phyloP scores from a whole-genome alignment of 1,140 invertebrate species.

The Euborellia annulipes region DNA sequence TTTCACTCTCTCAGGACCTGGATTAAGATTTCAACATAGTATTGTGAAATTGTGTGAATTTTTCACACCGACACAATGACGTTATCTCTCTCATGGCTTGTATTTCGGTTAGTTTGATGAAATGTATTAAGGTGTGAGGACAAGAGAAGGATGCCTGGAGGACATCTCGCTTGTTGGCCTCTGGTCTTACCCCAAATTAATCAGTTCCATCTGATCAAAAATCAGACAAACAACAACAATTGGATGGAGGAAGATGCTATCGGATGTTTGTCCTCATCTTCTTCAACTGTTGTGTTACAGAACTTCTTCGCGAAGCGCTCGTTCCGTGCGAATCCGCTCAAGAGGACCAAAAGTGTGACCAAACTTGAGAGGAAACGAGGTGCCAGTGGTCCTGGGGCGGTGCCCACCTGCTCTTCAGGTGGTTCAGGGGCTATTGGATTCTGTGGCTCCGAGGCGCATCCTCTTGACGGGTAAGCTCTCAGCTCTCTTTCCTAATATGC shows the following conservation, averaged over 20 bases:
- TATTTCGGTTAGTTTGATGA: too few relatives aligned
- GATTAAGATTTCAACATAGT: too few relatives aligned
- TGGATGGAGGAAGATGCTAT: too few relatives aligned
- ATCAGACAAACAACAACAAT: background rate
- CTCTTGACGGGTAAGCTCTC: constrained; percentile 17
- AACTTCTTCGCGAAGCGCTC: constrained; percentile 85
- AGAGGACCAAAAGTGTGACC: constrained; percentile 81
- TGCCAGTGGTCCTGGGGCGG: too few relatives aligned
- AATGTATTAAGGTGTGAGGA: too few relatives aligned
- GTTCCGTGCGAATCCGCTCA: constrained; percentile 71
- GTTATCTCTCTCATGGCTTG: too few relatives aligned
- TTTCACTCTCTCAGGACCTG: too few relatives aligned
- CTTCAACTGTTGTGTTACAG: constrained; percentile 26
- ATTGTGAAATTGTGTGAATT: too few relatives aligned
- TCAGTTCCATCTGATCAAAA: background rate
- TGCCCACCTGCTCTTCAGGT: too few relatives aligned
- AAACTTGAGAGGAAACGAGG: constrained; percentile 65
- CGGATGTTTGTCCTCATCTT: constrained; percentile 1
- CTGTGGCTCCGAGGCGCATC: constrained; percentile 23
- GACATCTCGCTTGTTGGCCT: too few relatives aligned
- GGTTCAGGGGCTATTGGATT: constrained; percentile 12
- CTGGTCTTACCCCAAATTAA: background rate
- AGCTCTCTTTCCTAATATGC: background rate
- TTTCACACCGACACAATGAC: too few relatives aligned
- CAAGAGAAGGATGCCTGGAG: too few relatives aligned